Conservation (phyloP, 2,797 vertebrate genomes). For the Pogonophryne albipinna region DNA sequence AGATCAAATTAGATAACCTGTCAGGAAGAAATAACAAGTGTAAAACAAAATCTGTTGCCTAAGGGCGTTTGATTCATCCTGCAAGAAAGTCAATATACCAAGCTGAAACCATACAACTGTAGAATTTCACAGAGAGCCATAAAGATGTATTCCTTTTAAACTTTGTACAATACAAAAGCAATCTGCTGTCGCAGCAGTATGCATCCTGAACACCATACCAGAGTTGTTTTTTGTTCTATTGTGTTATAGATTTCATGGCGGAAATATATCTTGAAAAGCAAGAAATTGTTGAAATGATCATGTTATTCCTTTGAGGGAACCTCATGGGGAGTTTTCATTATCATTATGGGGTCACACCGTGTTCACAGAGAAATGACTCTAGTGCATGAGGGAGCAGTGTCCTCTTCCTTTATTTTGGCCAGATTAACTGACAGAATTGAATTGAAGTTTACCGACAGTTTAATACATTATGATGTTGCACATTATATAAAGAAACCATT, state of each 20-base stretch:
- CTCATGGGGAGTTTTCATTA: conserved; percentile 60
- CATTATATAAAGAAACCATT: conserved; percentile 33
- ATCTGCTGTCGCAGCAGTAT: conserved; percentile 55
- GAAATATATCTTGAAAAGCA: conserved; percentile 62
- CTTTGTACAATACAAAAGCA: conserved; percentile 55
- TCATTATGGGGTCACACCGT: conserved; percentile 53
- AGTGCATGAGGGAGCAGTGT: conserved; percentile 22
- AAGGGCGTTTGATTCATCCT: conserved; percentile 29
- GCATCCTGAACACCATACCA: conserved; percentile 36
- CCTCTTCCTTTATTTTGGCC: conserved; percentile 9
- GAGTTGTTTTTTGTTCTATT: conserved; percentile 54
- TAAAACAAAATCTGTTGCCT: conserved; percentile 42
- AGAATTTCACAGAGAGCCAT: conserved; percentile 47
- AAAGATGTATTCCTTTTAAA: conserved; percentile 52
- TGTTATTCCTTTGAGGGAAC: conserved; percentile 53
- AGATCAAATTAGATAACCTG: conserved; percentile 53
- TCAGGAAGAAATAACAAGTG: conserved; percentile 2
- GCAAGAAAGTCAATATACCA: conserved; percentile 42
- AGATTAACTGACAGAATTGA: conserved; percentile 4
- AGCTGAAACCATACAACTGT: conserved; percentile 40
- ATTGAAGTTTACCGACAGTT: not conserved
- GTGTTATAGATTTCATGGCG: conserved; percentile 62
- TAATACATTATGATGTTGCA: conserved; percentile 11
- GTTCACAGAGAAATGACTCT: conserved; percentile 51
- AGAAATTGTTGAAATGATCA: conserved; percentile 54